phyloP scores from a whole-genome alignment of 2,113 vertebrate species.

The Melanerpes aurifrons region DNA sequence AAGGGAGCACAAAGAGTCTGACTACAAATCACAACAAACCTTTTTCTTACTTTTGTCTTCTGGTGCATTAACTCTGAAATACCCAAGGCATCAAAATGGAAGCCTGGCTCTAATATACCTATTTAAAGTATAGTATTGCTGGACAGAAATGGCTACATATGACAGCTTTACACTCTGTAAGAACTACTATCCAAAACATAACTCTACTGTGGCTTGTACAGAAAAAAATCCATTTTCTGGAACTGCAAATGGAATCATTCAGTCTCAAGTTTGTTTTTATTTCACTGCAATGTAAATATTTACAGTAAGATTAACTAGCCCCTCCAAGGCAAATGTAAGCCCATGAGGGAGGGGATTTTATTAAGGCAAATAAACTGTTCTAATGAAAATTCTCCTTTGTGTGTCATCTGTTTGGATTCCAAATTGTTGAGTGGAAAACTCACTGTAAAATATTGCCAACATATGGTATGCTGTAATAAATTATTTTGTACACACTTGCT shows the following conservation, averaged over 20 bases:
- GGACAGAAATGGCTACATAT: constrained; percentile 28
- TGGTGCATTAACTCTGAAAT: constrained; percentile 51
- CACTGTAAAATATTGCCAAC: constrained; percentile 78
- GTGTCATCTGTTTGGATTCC: constrained; percentile 70
- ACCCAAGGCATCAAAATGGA: constrained; percentile 40
- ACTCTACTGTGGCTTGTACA: constrained; percentile 72
- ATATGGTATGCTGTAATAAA: constrained; percentile 82
- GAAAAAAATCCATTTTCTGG: constrained; percentile 49
- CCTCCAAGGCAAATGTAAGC: constrained; percentile 66
- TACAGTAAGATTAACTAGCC: constrained; percentile 68
- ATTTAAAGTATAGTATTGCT: constrained; percentile 61
- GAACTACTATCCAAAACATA: constrained; percentile 61
- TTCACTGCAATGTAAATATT: constrained; percentile 75
- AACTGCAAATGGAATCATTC: constrained; percentile 57
- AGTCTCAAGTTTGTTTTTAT: constrained; percentile 58
- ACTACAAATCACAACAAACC: constrained; percentile 34
- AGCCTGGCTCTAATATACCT: constrained; percentile 56
- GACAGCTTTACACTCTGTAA: constrained; percentile 62
- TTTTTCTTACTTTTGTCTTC: constrained; percentile 53
- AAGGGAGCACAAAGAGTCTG: constrained; percentile 38
- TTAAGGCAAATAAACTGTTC: constrained; percentile 71
- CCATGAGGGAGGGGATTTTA: constrained; percentile 68
- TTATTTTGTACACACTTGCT: constrained; percentile 81
- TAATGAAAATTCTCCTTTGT: constrained; percentile 69
- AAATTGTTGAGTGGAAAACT: constrained; percentile 69